Evolutionary conservation across 2,888 invertebrate genomes (phyloP).

Genomic region (Colostygia pectinataria): DNA sequence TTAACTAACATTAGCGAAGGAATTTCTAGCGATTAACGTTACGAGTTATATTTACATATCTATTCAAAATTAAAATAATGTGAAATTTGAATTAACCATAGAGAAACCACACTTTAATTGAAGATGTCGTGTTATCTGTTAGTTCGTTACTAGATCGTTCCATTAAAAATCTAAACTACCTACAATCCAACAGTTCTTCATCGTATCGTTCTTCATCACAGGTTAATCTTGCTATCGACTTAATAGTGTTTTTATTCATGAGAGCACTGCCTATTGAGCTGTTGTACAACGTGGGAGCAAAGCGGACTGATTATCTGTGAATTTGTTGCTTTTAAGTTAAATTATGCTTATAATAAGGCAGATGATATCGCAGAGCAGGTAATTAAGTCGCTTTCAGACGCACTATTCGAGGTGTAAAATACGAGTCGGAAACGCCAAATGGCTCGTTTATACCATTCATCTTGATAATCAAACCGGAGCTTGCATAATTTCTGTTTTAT

Average conservation of each 20-base stretch:
- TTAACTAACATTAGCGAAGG: too few species aligned
- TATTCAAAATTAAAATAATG: too few species aligned
- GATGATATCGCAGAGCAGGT: neutral
- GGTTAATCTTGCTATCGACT: slow-evolving; percentile 27
- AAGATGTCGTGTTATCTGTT: slow-evolving; percentile 9
- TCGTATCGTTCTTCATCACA: slow-evolving; percentile 7
- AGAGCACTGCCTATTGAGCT: slow-evolving; percentile 26
- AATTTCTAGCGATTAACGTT: too few species aligned
- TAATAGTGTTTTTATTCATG: slow-evolving; percentile 36
- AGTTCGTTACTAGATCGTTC: slow-evolving; percentile 7
- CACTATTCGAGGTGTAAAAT: too few species aligned
- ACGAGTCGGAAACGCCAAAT: too few species aligned
- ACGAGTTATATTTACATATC: too few species aligned
- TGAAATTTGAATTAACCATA: too few species aligned
- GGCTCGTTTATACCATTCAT: too few species aligned
- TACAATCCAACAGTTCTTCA: slow-evolving; percentile 1
- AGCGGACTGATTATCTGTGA: slow-evolving; percentile 14
- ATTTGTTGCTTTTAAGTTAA: slow-evolving; percentile 7
- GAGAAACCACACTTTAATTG: neutral
- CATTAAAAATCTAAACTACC: neutral
- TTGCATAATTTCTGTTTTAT: too few species aligned
- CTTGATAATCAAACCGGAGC: too few species aligned
- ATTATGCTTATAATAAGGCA: neutral
- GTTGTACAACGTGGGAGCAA: slow-evolving; percentile 15
- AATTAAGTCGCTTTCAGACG: too few species aligned